These are phyloP conservation scores for Linyphia triangularis DNA, from an alignment of 2,888 invertebrate genomes.

Conservation along the genomic window DNA sequence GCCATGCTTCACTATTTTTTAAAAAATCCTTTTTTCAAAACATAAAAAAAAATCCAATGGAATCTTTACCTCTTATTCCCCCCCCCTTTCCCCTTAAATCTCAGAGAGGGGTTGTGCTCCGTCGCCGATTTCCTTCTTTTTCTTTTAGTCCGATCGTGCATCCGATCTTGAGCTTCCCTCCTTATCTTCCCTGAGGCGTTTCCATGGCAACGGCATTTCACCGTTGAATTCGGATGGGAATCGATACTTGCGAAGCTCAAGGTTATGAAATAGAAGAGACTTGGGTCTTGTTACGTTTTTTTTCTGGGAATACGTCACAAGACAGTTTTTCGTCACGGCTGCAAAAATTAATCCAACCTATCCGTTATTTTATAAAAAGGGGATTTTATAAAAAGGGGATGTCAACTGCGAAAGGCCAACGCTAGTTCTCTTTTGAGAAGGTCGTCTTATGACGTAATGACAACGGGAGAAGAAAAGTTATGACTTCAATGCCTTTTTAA, in stretches of 20 bases:
- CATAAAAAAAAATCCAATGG: background rate
- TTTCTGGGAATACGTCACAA: background rate
- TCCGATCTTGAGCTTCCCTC: conserved; percentile 1
- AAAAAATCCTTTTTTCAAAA: background rate
- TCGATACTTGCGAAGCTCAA: conserved; percentile 53
- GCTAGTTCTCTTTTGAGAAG: too few relatives aligned
- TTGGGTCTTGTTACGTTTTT: background rate
- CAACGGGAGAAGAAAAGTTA: too few relatives aligned
- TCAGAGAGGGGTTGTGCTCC: background rate
- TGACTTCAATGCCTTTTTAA: too few relatives aligned
- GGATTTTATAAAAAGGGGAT: too few relatives aligned
- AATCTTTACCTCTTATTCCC: conserved; percentile 15
- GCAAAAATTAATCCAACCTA: background rate
- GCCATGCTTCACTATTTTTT: too few relatives aligned
- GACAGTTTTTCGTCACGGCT: background rate
- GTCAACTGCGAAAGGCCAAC: too few relatives aligned
- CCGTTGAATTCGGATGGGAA: conserved; percentile 5
- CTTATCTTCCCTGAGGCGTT: conserved; percentile 30
- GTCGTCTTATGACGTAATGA: too few relatives aligned
- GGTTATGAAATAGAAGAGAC: background rate
- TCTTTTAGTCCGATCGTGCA: background rate
- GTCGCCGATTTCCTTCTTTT: background rate
- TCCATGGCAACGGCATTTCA: conserved; percentile 46
- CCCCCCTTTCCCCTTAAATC: background rate
- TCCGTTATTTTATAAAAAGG: background rate